A percentile compares a stretch with the other conserved stretches of the same genome.
These are phyloP conservation scores for Littorina saxatilis DNA, from an alignment of 1,140 invertebrate species.

Conservation along the genomic window DNA sequence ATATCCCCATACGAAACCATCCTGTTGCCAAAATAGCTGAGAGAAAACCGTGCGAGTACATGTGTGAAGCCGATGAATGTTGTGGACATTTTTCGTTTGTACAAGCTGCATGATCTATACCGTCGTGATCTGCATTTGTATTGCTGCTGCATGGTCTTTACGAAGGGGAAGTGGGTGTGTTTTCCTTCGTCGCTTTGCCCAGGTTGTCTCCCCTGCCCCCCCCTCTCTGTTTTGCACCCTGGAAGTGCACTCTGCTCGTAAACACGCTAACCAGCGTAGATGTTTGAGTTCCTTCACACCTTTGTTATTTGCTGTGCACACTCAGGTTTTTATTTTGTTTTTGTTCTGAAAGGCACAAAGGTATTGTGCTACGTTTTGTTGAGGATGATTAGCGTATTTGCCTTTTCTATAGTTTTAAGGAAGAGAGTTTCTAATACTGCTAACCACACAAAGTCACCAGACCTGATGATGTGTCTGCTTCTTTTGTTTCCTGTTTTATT, in stretches of 20 bases:
- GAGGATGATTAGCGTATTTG: not conserved
- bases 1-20: slow-evolving; percentile 11
- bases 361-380: too few species aligned
- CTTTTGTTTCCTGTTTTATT: not conserved
- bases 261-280: not conserved
- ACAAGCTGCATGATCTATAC: too few species aligned
- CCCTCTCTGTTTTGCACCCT: slow-evolving; percentile 9
- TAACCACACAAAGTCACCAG: too few species aligned
- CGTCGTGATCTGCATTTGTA: not conserved
- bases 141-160: not conserved
- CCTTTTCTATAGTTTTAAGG: too few species aligned
- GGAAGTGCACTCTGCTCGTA: not conserved
- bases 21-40: slow-evolving; percentile 27
- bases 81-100: too few species aligned
- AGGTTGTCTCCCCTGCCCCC: not conserved
- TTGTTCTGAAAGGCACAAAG: not conserved
- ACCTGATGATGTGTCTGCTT: too few species aligned
- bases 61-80: too few species aligned
- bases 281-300: not conserved
- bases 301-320: not conserved
- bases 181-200: not conserved
- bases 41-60: too few species aligned
- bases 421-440: too few species aligned
- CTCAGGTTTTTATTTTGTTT: not conserved
- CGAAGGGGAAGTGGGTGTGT: slow-evolving; percentile 16